Percentiles rank a stretch among this genome's conserved stretches.
phyloP scores from a whole-genome alignment of 2,888 invertebrate species.

The Mechanitis messenoides region DNA sequence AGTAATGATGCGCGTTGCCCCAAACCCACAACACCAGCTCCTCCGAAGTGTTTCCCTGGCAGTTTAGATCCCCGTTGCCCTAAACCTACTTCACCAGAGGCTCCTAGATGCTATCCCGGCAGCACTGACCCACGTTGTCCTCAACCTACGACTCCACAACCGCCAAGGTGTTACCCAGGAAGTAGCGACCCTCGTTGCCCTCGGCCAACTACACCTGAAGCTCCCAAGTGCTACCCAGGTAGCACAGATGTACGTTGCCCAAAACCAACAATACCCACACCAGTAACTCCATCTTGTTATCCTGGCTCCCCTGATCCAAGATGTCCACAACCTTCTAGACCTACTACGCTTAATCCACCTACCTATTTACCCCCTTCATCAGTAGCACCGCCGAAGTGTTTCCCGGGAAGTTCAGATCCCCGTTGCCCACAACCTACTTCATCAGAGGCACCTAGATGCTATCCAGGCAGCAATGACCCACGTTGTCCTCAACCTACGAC shows the following conservation, averaged over 20 bases:
- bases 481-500: constrained; percentile 36
- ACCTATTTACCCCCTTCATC: constrained; percentile 41
- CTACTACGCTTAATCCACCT: constrained; percentile 41
- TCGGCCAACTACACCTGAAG: constrained; percentile 39
- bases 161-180: constrained; percentile 40
- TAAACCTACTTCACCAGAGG: constrained; percentile 41
- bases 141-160: constrained; percentile 33
- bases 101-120: constrained; percentile 34
- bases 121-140: constrained; percentile 46
- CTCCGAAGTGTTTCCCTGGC: constrained; percentile 50
- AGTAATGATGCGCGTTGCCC: constrained; percentile 23
- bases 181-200: constrained; percentile 49
- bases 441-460: constrained; percentile 36
- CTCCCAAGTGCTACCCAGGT: constrained; percentile 36
- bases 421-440: constrained; percentile 43
- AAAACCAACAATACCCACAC: constrained; percentile 34
- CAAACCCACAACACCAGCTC: constrained; percentile 28
- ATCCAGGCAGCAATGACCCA: constrained; percentile 36
- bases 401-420: constrained; percentile 37
- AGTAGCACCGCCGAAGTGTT: constrained; percentile 28
- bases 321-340: constrained; percentile 40
- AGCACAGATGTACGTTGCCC: constrained; percentile 46
- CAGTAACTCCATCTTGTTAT: constrained; percentile 36
- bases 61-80: constrained; percentile 44
- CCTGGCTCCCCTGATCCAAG: constrained; percentile 42